Base-by-base conservation (phyloP, 2,888 invertebrate genomes). In the Agelastica alni region DNA sequence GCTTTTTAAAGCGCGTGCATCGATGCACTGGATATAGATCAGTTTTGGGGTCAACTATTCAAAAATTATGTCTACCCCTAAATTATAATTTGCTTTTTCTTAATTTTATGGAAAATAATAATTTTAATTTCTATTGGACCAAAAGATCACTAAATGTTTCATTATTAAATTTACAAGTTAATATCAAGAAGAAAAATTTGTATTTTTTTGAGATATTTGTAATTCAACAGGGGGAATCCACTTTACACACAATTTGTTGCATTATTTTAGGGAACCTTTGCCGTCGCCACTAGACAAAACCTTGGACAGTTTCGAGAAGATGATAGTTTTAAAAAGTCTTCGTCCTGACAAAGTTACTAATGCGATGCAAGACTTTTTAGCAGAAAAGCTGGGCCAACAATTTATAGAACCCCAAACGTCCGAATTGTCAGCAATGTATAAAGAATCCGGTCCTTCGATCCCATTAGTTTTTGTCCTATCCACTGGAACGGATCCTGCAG, bases 391-490 rank as follows among this genome's bases (percentile, higher is more conserved):
- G 58, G 95, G 94, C 0, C 80, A 80, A 5, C 82, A 87, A 62
- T 96, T 91, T 75, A 86, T 94, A 39, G 88, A 91, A 68, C 93
- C 94, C 0, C 93, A 93, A 61, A 87, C 91, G 2, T 88, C 91
- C 17, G 91, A 93, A 73, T 81, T 96, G 53, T 83, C 86, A 0
- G 87, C 88, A 51, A 85, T 93, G 61, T 95, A 84, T 76, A 85
- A 83, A 0, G 93, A 95, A 72, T 91, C 93, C 0, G 86, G 86
- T 48, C 83, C 87, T 0, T 78, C 83, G 1, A 86, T 88, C 0
- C 95, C 95, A 0, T 80, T 96, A 46, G 87, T 96, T 51, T 95
- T 96, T 70, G 89, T 96, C 12, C 79, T 96, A 0, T 93, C 93
- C 2, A 88, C 93, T 0, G 95, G 95, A 5, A 93, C 93, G 0